A percentile compares a stretch with the other conserved stretches of the same genome.
phyloP scores from a whole-genome alignment of 2,888 invertebrate genomes.

The Seira musarum region DNA sequence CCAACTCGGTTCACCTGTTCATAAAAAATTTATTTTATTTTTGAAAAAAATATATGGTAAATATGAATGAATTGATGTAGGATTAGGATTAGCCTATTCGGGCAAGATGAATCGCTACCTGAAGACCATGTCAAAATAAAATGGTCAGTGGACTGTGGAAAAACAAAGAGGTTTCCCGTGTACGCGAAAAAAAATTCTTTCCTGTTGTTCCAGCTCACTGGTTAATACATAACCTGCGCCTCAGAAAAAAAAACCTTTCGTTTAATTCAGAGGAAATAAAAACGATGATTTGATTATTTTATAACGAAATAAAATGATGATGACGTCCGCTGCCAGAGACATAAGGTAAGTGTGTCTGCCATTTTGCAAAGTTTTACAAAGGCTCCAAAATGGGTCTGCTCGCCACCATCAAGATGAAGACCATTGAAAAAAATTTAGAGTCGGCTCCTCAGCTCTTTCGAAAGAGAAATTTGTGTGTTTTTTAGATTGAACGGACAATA shows the following conservation, averaged over 20 bases:
- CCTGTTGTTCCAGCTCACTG: neutral
- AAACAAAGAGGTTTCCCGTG: conserved; percentile 30
- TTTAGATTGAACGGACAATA: neutral
- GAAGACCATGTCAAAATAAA: conserved; percentile 6
- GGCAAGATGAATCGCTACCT: too few species aligned
- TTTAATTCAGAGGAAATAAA: too few species aligned
- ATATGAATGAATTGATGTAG: neutral
- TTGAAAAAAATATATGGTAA: neutral
- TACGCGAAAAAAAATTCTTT: conserved; percentile 13
- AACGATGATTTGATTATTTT: neutral
- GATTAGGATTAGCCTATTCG: too few species aligned
- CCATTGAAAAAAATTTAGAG: neutral
- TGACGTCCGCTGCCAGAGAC: neutral
- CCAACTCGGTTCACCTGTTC: neutral
- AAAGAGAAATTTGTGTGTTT: neutral
- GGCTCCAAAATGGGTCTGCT: neutral
- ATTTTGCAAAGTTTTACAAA: neutral
- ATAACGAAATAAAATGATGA: neutral
- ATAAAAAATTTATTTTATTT: neutral
- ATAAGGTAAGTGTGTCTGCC: neutral
- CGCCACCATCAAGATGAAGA: neutral
- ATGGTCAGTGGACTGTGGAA: conserved; percentile 26
- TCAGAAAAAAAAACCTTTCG: neutral
- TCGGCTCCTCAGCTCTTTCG: neutral
- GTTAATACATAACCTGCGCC: neutral